Base-by-base conservation (phyloP, 1,140 invertebrate genomes). In the Lutraria rhynchaena region DNA sequence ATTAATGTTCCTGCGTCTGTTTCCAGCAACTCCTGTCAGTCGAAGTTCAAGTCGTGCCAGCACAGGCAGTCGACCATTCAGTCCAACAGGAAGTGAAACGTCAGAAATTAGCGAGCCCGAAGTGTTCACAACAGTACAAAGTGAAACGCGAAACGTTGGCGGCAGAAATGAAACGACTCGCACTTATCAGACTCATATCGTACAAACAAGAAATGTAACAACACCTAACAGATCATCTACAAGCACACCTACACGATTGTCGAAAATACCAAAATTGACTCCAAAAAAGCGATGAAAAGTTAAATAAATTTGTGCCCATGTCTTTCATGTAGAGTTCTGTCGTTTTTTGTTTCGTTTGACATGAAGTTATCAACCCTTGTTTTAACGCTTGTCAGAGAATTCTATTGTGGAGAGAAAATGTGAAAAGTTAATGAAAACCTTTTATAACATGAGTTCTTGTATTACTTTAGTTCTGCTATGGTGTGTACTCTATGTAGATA, bases 51-150 rank as follows among this genome's bases (percentile, higher is more conserved):
- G 90, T 83, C 76, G 89, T 46, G 88, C 88, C 51, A 89, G 89
- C 61, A 97, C 85, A 37, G 86, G 87, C 22, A 97, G 96, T 86
- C 94, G 97, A 87, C 92, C 93, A 85, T 96, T 97, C 27, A 98
- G 97, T 89, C 95, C 97, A 89, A 96, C 98, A 89, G 97, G 97
- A 81, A 99, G 98, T 41, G 97, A 97, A 87, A 94, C 97, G 27
- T 93, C 98, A 73, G 97, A 98, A 90, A 89, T 89, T 27, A 87
- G 89, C 74, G 93, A 93, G 46, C 87, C 89, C 31, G 91, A 92
- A 70, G 86, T 91, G 29, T 90, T 83, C 75, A 90, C 90, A 5
- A 90, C 91, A 22, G 82, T 89, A 31, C 89, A 92, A 75, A 86
- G 86, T 27, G 89, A 91, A 67, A 87, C 85, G 2, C 70, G 86